A percentile compares a stretch with the other conserved stretches of the same genome.
phyloP scores from a whole-genome alignment of 37 sponge, comb jelly and placozoan genomes.

The Cliona cf. orientalis region DNA sequence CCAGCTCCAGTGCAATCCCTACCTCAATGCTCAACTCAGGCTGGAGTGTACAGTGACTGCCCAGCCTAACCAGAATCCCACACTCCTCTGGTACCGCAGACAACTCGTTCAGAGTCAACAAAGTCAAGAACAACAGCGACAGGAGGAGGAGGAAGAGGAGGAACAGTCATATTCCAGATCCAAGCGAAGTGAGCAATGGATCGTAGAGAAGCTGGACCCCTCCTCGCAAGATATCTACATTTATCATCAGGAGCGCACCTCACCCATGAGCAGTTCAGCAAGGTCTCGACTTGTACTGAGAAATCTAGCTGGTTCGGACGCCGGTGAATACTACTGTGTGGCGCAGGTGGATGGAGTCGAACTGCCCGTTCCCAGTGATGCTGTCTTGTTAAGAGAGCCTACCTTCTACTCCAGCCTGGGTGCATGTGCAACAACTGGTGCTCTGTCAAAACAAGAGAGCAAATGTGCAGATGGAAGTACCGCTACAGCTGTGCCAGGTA shows the following conservation, averaged over 20 bases:
- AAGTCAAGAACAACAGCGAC: not conserved
- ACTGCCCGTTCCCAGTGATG: constrained; percentile 10
- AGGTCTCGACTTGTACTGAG: not conserved
- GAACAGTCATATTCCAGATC: no score
- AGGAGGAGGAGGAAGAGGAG: not conserved
- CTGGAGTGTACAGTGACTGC: constrained; percentile 18
- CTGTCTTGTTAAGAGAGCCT: not conserved
- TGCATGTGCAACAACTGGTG: not conserved
- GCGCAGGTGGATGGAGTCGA: not conserved
- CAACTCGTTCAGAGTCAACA: not conserved
- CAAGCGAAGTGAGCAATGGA: not conserved
- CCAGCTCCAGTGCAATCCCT: constrained; percentile 32
- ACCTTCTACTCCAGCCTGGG: not conserved
- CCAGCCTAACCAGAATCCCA: not conserved
- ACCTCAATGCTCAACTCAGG: constrained; percentile 9
- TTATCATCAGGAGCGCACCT: no score
- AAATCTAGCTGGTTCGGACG: not conserved
- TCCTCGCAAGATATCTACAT: not conserved
- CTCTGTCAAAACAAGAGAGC: constrained; percentile 25
- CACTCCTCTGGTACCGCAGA: constrained; percentile 24
- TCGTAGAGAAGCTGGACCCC: not conserved
- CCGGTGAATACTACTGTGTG: constrained; percentile 16
- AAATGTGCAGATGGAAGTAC: constrained; percentile 5
- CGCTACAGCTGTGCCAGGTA: not conserved
- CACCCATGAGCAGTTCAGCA: not conserved